phyloP scores from a whole-genome alignment of 2,888 invertebrate genomes.

The Phyllotreta striolata region DNA sequence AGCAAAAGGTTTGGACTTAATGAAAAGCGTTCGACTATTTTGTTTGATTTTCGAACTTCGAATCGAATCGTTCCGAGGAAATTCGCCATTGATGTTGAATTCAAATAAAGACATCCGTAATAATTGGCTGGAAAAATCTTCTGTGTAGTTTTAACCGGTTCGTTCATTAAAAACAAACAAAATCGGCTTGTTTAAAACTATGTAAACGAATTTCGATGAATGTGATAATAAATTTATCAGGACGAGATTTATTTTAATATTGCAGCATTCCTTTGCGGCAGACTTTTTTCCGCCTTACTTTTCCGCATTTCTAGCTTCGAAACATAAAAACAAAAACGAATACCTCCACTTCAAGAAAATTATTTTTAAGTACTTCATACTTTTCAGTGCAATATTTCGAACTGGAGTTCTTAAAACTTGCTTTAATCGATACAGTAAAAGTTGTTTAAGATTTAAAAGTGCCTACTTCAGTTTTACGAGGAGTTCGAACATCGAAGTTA shows the following conservation, averaged over 20 bases:
- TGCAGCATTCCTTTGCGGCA: too few species aligned
- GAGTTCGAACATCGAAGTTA: slow-evolving; percentile 10
- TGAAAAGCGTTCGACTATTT: slow-evolving; percentile 17
- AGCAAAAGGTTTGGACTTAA: slow-evolving; percentile 7
- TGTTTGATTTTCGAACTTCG: slow-evolving; percentile 20
- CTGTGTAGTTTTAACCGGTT: too few species aligned
- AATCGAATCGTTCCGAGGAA: slow-evolving; percentile 14
- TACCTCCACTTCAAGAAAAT: slow-evolving; percentile 9
- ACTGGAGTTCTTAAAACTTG: slow-evolving; percentile 19
- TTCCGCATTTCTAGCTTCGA: background rate
- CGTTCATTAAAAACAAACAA: too few species aligned
- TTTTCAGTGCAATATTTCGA: slow-evolving; percentile 20
- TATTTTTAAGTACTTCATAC: slow-evolving; percentile 13
- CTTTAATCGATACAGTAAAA: slow-evolving; percentile 27
- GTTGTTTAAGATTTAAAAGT: slow-evolving; percentile 26
- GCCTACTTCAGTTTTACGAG: slow-evolving; percentile 22
- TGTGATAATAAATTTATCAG: background rate
- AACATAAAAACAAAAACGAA: slow-evolving; percentile 7
- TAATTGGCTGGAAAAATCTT: too few species aligned
- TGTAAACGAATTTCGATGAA: too few species aligned
- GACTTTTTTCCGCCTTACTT: too few species aligned
- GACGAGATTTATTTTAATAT: background rate
- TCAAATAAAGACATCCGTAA: background rate
- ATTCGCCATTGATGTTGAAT: slow-evolving; percentile 25
- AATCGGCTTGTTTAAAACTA: too few species aligned